These are phyloP conservation scores for Elaphurus davidianus DNA, from an alignment of 2,113 vertebrate species.

Conservation along the genomic window DNA sequence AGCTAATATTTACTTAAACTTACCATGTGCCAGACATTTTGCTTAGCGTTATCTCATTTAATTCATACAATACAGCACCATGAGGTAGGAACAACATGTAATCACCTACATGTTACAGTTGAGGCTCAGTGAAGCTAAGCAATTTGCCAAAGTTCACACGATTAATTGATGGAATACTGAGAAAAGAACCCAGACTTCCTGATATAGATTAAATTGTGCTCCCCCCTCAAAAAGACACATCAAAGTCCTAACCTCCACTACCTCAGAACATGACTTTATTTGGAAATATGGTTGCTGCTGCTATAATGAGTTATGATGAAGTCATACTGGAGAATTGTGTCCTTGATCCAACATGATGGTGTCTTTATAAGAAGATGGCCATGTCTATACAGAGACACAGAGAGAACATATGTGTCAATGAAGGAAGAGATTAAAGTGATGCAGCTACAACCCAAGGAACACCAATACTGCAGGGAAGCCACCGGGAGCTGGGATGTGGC, in stretches of 20 bases:
- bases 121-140: background rate
- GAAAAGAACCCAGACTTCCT: background rate
- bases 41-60: background rate
- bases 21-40: background rate
- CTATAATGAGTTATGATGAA: background rate
- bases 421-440: background rate
- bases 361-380: background rate
- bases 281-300: background rate
- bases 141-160: background rate
- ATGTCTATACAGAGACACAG: background rate
- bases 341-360: background rate
- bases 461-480: background rate
- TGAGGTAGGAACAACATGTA: background rate
- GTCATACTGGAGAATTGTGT: background rate
- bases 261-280: background rate
- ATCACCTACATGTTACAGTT: background rate
- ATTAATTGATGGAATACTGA: background rate
- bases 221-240: background rate
- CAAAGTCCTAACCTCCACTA: background rate
- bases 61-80: background rate
- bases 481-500: background rate
- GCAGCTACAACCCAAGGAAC: background rate
- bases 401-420: rapidly evolving
- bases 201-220: background rate
- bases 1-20: background rate